Conservation (phyloP, 2,888 invertebrate genomes). For the Leptinotarsa tumamoca region DNA sequence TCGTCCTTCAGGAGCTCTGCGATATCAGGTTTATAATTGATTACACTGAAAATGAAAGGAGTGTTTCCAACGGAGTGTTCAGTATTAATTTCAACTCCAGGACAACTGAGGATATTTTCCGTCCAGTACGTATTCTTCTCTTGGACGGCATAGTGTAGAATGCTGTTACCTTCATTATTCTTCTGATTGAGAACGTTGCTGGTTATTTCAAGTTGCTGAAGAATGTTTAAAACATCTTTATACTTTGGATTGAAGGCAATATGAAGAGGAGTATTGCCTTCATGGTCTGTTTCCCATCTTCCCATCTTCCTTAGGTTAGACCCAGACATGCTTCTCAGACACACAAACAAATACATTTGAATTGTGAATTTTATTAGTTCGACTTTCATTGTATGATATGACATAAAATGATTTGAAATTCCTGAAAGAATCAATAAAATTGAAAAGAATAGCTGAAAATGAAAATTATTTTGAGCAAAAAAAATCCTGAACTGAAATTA, state of each 20-base stretch:
- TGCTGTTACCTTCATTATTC: conserved; percentile 18
- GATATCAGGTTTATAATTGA: conserved; percentile 19
- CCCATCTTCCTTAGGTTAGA: neutral
- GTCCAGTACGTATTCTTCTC: conserved; percentile 13
- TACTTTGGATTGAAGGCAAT: conserved; percentile 23
- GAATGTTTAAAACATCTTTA: neutral
- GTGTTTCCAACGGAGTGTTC: conserved; percentile 22
- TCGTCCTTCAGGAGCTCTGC: conserved; percentile 9
- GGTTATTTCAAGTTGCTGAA: neutral
- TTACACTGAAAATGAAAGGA: conserved; percentile 29
- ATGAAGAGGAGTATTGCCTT: conserved; percentile 33
- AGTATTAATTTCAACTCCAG: conserved; percentile 18
- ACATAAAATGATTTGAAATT: too few species aligned
- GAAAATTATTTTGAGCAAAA: too few species aligned
- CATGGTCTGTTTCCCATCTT: conserved; percentile 28
- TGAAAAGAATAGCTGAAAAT: too few species aligned
- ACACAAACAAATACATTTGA: too few species aligned
- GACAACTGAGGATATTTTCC: conserved; percentile 6
- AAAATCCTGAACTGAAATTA: too few species aligned
- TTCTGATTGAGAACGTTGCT: conserved; percentile 3
- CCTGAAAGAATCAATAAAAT: too few species aligned
- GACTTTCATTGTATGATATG: too few species aligned
- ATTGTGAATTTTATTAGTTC: too few species aligned
- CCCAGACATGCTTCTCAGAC: too few species aligned
- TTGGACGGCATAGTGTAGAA: neutral